These are phyloP conservation scores for Takifugu flavidus DNA, from an alignment of 2,113 vertebrate genomes.

Conservation along the genomic window DNA sequence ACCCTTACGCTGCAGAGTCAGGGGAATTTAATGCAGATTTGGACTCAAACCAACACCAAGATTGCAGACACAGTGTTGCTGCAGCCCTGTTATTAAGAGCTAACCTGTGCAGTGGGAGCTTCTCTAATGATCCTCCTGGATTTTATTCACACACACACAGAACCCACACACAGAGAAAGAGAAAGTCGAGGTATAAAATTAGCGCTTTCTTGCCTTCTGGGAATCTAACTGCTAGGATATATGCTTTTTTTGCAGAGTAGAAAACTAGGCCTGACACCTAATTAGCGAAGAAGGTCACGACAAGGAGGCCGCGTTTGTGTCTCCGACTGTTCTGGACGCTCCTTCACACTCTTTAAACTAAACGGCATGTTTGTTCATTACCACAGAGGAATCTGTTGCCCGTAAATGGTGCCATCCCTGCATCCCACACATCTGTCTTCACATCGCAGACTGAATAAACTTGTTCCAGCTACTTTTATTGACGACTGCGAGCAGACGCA, in stretches of 20 bases:
- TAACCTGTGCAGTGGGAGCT: not conserved
- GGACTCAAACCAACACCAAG: too few species aligned
- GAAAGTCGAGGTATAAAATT: constrained; percentile 8
- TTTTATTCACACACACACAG: constrained; percentile 17
- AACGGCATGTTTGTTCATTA: constrained; percentile 6
- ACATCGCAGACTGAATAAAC: not conserved
- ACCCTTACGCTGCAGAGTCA: too few species aligned
- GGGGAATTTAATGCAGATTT: too few species aligned
- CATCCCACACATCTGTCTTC: not conserved
- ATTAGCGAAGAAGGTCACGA: constrained; percentile 67
- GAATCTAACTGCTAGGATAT: constrained; percentile 17
- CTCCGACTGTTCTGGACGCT: constrained; percentile 30
- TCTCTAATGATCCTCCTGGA: constrained; percentile 19
- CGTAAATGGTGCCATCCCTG: not conserved
- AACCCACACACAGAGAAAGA: constrained; percentile 12
- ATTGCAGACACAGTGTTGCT: not conserved
- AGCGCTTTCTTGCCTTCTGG: constrained; percentile 37
- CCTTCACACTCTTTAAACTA: constrained; percentile 7
- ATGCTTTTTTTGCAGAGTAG: constrained; percentile 39
- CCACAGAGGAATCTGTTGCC: constrained; percentile 7
- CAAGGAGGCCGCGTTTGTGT: constrained; percentile 26
- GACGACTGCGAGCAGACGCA: constrained; percentile 19
- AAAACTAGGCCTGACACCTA: constrained; percentile 65
- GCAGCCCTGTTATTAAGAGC: constrained; percentile 20
- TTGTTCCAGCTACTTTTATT: not conserved